A percentile compares a stretch with the other conserved stretches of the same genome.
Conservation (phyloP, 2,888 invertebrate species). For the Atrina japonica region DNA sequence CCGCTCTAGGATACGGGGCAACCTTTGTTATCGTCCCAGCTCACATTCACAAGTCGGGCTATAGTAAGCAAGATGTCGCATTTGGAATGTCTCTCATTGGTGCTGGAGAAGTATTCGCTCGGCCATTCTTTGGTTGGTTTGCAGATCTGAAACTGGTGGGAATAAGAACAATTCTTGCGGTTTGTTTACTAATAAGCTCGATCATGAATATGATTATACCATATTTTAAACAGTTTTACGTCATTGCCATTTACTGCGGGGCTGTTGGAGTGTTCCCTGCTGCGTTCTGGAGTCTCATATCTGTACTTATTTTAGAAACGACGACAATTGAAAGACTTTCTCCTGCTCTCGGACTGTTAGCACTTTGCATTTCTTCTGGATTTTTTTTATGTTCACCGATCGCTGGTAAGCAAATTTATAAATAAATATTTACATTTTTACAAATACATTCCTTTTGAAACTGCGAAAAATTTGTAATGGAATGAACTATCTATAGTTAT, state of each 20-base stretch:
- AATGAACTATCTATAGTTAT: no score
- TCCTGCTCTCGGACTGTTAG: constrained; percentile 6
- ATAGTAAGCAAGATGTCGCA: background rate
- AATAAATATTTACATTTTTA: no score
- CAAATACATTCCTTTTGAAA: no score
- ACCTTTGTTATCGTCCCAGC: constrained; percentile 9
- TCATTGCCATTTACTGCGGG: background rate
- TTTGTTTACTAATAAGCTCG: constrained; percentile 1
- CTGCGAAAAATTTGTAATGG: no score
- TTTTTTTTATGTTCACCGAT: no score
- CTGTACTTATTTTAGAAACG: constrained; percentile 1
- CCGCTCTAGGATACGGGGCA: background rate
- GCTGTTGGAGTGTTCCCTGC: constrained; percentile 4
- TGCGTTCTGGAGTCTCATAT: constrained; percentile 7
- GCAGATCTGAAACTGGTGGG: constrained; percentile 1
- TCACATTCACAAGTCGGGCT: background rate
- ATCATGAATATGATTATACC: constrained; percentile 2
- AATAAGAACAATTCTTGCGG: constrained; percentile 6
- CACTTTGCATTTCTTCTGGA: constrained; percentile 1
- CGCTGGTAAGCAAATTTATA: no score
- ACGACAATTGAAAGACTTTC: background rate
- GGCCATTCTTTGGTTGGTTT: constrained; percentile 6
- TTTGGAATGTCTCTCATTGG: background rate
- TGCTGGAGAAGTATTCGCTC: constrained; percentile 1
- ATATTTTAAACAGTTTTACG: background rate